Evolutionary conservation across 2,113 vertebrate genomes (phyloP).

Genomic region (Dolichallabes microphthalmus): DNA sequence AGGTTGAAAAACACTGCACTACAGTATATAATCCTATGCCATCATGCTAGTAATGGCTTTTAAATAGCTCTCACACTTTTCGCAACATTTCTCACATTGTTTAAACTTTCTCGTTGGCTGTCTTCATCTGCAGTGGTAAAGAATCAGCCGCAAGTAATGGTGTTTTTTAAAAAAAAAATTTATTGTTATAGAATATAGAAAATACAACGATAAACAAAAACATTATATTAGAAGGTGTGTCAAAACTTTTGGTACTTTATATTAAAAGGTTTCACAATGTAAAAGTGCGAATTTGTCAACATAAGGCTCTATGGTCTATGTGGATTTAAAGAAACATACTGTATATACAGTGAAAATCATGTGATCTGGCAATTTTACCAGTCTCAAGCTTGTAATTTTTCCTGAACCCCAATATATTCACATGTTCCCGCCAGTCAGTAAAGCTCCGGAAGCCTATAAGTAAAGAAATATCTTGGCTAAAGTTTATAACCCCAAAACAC

Average conservation of each 20-base stretch:
- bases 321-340: neutral
- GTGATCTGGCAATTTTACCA: neutral
- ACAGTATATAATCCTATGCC: too few species aligned
- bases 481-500: neutral
- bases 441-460: neutral
- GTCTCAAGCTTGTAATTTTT: too few species aligned
- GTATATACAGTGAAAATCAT: neutral
- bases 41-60: neutral
- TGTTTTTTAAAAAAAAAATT: too few species aligned
- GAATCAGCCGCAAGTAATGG: neutral
- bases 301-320: neutral
- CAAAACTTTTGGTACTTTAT: too few species aligned
- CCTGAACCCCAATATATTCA: neutral
- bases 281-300: neutral
- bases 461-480: neutral
- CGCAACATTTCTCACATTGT: neutral
- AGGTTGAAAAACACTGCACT: too few species aligned
- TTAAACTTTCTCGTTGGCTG: neutral
- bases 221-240: neutral
- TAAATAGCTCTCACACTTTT: neutral
- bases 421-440: neutral
- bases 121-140: neutral
- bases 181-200: too few species aligned
- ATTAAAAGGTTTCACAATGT: neutral
- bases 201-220: too few species aligned